Evolutionary conservation across 2,888 invertebrate species (phyloP).

Genomic region (Odontothrips loti): DNA sequence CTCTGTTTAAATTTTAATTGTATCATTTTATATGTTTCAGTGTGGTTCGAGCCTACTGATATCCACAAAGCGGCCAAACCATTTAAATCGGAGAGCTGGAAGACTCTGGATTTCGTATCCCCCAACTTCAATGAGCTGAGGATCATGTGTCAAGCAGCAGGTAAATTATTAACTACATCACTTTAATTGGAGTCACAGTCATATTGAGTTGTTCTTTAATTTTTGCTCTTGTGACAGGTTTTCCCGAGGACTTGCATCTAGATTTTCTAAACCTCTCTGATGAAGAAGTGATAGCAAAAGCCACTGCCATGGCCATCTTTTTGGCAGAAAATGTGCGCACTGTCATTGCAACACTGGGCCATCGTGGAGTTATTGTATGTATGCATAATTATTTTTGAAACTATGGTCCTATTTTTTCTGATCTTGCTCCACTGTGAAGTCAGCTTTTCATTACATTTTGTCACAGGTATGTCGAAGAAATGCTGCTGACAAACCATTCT

Average conservation of each 20-base stretch:
- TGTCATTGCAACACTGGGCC: background rate
- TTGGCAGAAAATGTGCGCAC: background rate
- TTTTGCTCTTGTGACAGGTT: constrained; percentile 18
- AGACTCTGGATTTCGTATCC: constrained; percentile 59
- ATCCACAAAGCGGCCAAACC: constrained; percentile 69
- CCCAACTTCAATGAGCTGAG: constrained; percentile 77
- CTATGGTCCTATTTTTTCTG: background rate
- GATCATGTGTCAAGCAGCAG: constrained; percentile 58
- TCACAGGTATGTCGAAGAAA: background rate
- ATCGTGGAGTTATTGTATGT: background rate
- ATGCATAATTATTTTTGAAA: background rate
- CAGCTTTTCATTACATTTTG: no score
- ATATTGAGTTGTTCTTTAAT: background rate
- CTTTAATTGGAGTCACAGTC: background rate
- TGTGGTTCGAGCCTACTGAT: constrained; percentile 90
- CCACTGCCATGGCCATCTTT: background rate
- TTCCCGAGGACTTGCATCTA: constrained; percentile 27
- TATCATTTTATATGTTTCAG: constrained; percentile 48
- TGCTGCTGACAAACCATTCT: background rate
- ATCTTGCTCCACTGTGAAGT: background rate
- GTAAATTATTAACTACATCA: constrained; percentile 36
- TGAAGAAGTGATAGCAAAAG: background rate
- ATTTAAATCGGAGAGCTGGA: constrained; percentile 52
- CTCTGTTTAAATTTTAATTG: background rate
- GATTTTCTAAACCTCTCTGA: background rate